Conservation (phyloP, 2,888 invertebrate genomes). For the Coleophora flavipennella region DNA sequence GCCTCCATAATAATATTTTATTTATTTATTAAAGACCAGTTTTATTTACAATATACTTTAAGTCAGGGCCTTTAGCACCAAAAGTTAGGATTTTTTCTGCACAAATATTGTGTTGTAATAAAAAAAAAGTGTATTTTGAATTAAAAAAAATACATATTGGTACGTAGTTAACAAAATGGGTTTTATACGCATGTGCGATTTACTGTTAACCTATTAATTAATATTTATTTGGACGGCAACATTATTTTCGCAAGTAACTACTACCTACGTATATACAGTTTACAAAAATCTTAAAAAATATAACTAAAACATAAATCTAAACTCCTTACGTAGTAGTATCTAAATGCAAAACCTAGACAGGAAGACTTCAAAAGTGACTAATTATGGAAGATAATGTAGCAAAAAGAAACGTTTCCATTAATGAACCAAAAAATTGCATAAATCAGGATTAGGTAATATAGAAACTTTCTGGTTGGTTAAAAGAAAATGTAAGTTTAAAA, state of each 20-base stretch:
- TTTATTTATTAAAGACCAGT: constrained; percentile 36
- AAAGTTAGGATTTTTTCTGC: constrained; percentile 23
- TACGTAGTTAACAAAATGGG: no score
- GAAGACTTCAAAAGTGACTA: constrained; percentile 51
- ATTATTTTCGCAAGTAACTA: constrained; percentile 31
- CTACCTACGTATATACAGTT: constrained; percentile 24
- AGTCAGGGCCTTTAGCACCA: constrained; percentile 56
- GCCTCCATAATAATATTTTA: constrained; percentile 42
- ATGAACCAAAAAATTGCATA: no score
- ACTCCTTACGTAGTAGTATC: constrained; percentile 48
- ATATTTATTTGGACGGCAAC: constrained; percentile 53
- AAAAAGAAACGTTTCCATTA: no score
- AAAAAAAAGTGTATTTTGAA: no score
- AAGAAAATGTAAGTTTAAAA: constrained; percentile 8
- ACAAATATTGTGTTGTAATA: background rate
- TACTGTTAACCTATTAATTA: no score
- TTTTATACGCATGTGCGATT: no score
- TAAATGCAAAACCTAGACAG: constrained; percentile 66
- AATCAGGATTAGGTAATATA: no score
- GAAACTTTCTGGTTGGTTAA: no score
- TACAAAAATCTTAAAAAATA: constrained; percentile 25
- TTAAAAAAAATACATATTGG: no score
- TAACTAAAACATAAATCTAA: constrained; percentile 28
- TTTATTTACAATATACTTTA: constrained; percentile 40
- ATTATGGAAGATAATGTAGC: constrained; percentile 14